Conservation (phyloP, 2,113 vertebrate species). For the Bettongia penicillata region DNA sequence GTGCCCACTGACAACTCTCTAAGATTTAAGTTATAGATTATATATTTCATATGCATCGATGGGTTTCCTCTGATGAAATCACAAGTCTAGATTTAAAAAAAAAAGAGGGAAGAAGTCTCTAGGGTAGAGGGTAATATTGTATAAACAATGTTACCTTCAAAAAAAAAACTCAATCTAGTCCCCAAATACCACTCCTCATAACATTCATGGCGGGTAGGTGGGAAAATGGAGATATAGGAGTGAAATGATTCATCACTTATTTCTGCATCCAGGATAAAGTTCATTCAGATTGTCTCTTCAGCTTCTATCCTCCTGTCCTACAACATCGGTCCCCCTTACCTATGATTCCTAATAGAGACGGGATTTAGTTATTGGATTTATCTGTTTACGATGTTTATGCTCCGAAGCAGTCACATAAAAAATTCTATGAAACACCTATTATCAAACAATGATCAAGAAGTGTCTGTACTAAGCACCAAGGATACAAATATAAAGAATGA, state of each 20-base stretch:
- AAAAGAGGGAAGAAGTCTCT: not conserved
- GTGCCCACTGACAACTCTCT: no score
- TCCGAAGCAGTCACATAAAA: not conserved
- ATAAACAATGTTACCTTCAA: not conserved
- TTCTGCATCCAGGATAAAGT: not conserved
- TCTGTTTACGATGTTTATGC: not conserved
- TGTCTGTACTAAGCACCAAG: no score
- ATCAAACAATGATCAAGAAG: no score
- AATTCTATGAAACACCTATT: no score
- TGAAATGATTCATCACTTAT: not conserved
- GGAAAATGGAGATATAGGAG: not conserved
- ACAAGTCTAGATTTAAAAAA: not conserved
- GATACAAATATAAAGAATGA: no score
- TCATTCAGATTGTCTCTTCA: not conserved
- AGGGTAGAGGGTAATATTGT: not conserved
- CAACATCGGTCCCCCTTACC: not conserved
- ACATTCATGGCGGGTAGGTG: not conserved
- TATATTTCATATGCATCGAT: no score
- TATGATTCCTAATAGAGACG: not conserved
- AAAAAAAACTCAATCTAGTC: not conserved
- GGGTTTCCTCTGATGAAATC: not conserved
- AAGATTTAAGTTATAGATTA: no score
- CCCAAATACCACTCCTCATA: not conserved
- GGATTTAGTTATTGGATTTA: not conserved
- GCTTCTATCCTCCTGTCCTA: not conserved